Evolutionary conservation across 2,888 invertebrate genomes (phyloP).

Genomic region (Eurytoma adleriae): DNA sequence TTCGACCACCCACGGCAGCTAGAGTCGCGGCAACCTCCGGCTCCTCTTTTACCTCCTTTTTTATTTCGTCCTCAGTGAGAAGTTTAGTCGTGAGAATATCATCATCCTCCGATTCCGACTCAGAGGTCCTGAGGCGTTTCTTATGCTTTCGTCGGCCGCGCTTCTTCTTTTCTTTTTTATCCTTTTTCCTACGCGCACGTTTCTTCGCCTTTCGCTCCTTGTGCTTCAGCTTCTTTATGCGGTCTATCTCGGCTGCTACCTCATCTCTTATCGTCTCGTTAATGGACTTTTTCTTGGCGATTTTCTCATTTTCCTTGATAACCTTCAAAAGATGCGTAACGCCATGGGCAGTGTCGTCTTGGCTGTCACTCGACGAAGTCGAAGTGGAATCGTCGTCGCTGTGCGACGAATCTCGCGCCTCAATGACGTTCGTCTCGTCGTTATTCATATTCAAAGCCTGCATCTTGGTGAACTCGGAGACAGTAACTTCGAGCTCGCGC

Average conservation of each 20-base stretch:
- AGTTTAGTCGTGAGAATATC: constrained; percentile 54
- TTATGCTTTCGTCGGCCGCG: constrained; percentile 54
- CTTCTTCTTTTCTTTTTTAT: constrained; percentile 59
- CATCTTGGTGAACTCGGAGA: constrained; percentile 49
- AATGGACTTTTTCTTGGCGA: constrained; percentile 68
- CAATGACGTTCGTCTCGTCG: constrained; percentile 44
- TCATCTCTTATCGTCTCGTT: constrained; percentile 72
- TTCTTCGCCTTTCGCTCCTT: constrained; percentile 63
- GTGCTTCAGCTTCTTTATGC: constrained; percentile 66
- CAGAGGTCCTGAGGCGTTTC: constrained; percentile 51
- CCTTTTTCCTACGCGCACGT: constrained; percentile 61
- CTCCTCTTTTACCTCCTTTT: constrained; percentile 62
- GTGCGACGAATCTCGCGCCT: constrained; percentile 39
- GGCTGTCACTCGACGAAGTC: constrained; percentile 43
- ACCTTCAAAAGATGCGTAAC: constrained; percentile 70
- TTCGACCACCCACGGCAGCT: constrained; percentile 51
- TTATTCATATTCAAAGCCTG: constrained; percentile 41
- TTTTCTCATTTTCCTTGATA: constrained; percentile 71
- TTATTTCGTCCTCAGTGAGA: constrained; percentile 67
- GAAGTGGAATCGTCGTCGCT: constrained; percentile 48
- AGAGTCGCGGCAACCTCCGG: constrained; percentile 56
- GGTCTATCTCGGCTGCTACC: constrained; percentile 71
- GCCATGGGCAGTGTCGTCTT: constrained; percentile 59
- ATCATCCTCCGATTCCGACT: constrained; percentile 51
- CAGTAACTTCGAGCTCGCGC: constrained; percentile 53